Evolutionary conservation across 2,888 invertebrate species (phyloP).

Genomic region (Deilephila elpenor): DNA sequence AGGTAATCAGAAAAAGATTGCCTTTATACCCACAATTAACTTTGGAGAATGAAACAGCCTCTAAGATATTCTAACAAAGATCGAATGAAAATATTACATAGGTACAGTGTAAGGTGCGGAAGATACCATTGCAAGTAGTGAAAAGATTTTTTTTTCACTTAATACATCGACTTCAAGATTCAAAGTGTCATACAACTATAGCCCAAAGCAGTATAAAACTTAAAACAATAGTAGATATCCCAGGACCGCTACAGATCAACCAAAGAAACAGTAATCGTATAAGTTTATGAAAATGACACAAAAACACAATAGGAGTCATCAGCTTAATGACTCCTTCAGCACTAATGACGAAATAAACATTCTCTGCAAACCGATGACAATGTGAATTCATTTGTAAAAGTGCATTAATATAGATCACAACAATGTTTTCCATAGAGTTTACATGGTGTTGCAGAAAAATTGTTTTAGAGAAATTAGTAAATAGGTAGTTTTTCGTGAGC

Average conservation of each 20-base stretch:
- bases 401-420: conserved; percentile 1
- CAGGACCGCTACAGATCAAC: too few relatives aligned
- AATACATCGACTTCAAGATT: not conserved
- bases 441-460: not conserved
- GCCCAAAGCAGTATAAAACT: not conserved
- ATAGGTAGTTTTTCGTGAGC: too few relatives aligned
- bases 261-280: too few relatives aligned
- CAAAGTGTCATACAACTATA: not conserved
- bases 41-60: too few relatives aligned
- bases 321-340: not conserved
- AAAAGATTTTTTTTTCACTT: too few relatives aligned
- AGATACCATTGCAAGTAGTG: too few relatives aligned
- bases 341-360: conserved; percentile 14
- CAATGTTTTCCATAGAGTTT: not conserved
- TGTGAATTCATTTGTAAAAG: conserved; percentile 22
- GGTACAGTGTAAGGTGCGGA: too few relatives aligned
- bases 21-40: not conserved
- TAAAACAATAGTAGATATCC: not conserved
- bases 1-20: conserved; percentile 4
- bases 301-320: not conserved
- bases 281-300: not conserved
- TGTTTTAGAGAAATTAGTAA: too few relatives aligned
- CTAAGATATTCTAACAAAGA: not conserved
- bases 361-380: not conserved
- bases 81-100: too few relatives aligned